A percentile compares a stretch with the other conserved stretches of the same genome.
phyloP scores from a whole-genome alignment of 2,888 invertebrate species.

The Platycheirus albimanus region DNA sequence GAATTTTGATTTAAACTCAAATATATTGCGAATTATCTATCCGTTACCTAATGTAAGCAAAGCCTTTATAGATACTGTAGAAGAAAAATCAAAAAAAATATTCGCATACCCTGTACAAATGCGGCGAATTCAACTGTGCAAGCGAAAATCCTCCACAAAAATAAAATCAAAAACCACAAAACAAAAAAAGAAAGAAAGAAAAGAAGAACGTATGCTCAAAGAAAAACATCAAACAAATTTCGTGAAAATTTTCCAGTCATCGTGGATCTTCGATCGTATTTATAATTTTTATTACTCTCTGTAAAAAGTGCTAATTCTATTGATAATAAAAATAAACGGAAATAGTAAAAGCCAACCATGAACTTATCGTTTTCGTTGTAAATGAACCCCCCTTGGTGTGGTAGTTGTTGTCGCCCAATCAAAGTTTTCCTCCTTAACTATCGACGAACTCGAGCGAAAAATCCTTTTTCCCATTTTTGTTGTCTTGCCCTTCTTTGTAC shows the following conservation, averaged over 20 bases:
- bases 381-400: slow-evolving; percentile 15
- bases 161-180: slow-evolving; percentile 54
- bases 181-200: slow-evolving; percentile 42
- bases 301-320: neutral
- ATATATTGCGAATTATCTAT: no score
- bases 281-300: neutral
- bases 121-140: slow-evolving; percentile 34
- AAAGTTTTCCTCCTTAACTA: slow-evolving; percentile 14
- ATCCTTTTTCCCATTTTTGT: slow-evolving; percentile 3
- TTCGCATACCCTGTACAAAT: slow-evolving; percentile 29
- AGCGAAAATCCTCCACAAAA: slow-evolving; percentile 28
- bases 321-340: neutral
- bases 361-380: slow-evolving; percentile 1
- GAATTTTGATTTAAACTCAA: no score
- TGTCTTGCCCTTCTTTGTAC: slow-evolving; percentile 15
- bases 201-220: slow-evolving; percentile 48
- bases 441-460: slow-evolving; percentile 9
- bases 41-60: no score
- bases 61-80: no score
- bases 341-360: neutral
- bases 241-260: slow-evolving; percentile 66
- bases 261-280: slow-evolving; percentile 18
- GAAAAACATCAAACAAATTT: slow-evolving; percentile 70
- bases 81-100: no score
- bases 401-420: neutral